These are phyloP conservation scores for Mugil cephalus DNA, from an alignment of 2,113 vertebrate genomes.

Conservation along the genomic window DNA sequence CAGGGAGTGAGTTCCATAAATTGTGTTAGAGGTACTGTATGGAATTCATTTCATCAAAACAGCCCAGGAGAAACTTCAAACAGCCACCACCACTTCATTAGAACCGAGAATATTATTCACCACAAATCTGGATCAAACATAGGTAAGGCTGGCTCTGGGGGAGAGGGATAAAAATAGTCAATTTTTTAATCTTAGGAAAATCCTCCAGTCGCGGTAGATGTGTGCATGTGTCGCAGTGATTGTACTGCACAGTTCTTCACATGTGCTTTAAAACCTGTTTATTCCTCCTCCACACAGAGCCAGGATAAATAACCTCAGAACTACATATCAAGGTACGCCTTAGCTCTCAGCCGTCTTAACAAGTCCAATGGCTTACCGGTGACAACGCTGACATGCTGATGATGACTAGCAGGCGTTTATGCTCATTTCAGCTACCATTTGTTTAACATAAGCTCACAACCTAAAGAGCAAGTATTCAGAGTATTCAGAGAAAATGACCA, in stretches of 20 bases:
- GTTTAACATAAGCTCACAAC: too few relatives aligned
- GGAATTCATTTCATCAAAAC: constrained; percentile 60
- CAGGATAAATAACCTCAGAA: constrained; percentile 29
- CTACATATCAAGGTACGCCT: constrained; percentile 11
- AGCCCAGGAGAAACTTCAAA: constrained; percentile 72
- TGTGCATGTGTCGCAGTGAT: constrained; percentile 55
- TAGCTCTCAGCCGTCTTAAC: constrained; percentile 26
- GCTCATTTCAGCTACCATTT: too few relatives aligned
- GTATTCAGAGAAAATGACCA: too few relatives aligned
- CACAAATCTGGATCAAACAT: constrained; percentile 59
- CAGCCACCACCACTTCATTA: constrained; percentile 63
- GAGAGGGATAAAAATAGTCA: constrained; percentile 65
- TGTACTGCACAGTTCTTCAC: constrained; percentile 38
- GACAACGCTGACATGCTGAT: too few relatives aligned
- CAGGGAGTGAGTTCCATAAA: constrained; percentile 43
- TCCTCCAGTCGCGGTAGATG: constrained; percentile 37
- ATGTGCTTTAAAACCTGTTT: constrained; percentile 58
- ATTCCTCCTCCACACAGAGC: constrained; percentile 49
- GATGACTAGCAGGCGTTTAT: too few relatives aligned
- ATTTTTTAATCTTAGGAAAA: constrained; percentile 68
- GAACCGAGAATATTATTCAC: constrained; percentile 52
- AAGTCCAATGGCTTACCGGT: constrained; percentile 2
- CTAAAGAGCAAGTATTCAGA: too few relatives aligned
- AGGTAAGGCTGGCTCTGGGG: constrained; percentile 63
- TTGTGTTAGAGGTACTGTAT: constrained; percentile 39